Evolutionary conservation across 2,888 invertebrate species (phyloP), one percentile per base, ranked within the genome.

Genomic region (Synanthedon formicaeformis): DNA sequence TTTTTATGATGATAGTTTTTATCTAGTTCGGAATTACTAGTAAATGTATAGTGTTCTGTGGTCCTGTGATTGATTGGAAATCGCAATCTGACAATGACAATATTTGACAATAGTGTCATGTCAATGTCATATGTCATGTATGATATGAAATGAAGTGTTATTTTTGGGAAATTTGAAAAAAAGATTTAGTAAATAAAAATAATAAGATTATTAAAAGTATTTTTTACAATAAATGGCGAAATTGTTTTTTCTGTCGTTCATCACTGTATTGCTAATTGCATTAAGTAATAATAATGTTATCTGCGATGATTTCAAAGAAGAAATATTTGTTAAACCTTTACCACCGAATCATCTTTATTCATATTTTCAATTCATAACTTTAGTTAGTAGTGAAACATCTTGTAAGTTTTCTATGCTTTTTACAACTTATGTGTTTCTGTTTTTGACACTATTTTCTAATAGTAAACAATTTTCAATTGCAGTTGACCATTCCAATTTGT

Each of bases 361-460:
- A 11, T 94, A 95, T 75, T 97, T 98, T 77, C 96, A 97, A 79
- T 98, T 98, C 78, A 92, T 94, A 23, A 96, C 96, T 4, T 79
- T 91, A 62, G 94, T 95, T 91, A 88, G 90, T 57, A 80, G 84
- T 53, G 81, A 85, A 59, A 81, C 89, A 58, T 88, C 90, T 57
- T 90, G 93, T 93, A 88, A 90, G 91, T 85, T 58, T 56, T 5
- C 52, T n/a, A 12, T 10, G 2, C 52, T 10, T 34, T 34, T 34
- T 34, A 10, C 8, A 34, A 34, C 34, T 34, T 34, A 34, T 10
- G 34, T 27, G 6, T 34, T 2, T 34, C n/a, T 45, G 14, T 12
- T 13, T 1, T 45, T 45, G 13, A 3, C 13, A 45, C 13, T 45
- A 13, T n/a, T 51, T 50, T 23, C 5, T 23, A 23, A 34, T 34